phyloP scores from a whole-genome alignment of 2,113 vertebrate species.

The Spea multiplicata region DNA sequence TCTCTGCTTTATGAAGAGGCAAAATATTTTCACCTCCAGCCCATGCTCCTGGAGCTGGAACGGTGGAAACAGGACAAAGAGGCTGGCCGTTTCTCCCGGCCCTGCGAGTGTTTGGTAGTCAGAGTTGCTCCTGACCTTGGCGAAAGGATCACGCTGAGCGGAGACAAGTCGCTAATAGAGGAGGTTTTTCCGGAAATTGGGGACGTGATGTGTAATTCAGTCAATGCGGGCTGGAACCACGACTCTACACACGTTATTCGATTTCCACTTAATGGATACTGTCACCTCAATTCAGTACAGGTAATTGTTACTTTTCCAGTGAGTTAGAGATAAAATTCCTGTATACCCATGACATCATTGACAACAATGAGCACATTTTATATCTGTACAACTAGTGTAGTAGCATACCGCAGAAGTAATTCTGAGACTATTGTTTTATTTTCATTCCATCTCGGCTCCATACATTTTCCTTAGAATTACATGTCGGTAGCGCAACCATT shows the following conservation, averaged over 20 bases:
- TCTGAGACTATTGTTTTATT: too few species aligned
- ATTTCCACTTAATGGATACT: slow-evolving; percentile 88
- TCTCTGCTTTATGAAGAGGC: slow-evolving; percentile 93
- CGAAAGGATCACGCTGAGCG: slow-evolving; percentile 86
- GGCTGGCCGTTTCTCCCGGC: slow-evolving; percentile 64
- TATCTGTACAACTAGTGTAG: too few species aligned
- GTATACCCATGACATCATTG: too few species aligned
- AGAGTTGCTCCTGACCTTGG: slow-evolving; percentile 84
- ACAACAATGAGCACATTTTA: too few species aligned
- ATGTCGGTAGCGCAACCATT: too few species aligned
- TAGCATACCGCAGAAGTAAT: too few species aligned
- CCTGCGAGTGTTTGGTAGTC: slow-evolving; percentile 87
- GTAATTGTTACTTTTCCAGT: slow-evolving; percentile 57
- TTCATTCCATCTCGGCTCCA: too few species aligned
- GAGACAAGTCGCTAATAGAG: slow-evolving; percentile 80
- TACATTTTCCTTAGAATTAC: too few species aligned
- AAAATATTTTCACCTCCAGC: slow-evolving; percentile 88
- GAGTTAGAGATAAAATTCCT: too few species aligned
- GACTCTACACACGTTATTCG: slow-evolving; percentile 82
- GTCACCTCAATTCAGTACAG: slow-evolving; percentile 97
- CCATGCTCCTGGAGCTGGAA: slow-evolving; percentile 85
- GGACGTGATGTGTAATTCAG: slow-evolving; percentile 80
- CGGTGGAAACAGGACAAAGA: slow-evolving; percentile 85
- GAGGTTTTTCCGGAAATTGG: slow-evolving; percentile 90
- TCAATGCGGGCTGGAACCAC: slow-evolving; percentile 81